A percentile compares a stretch with the other conserved stretches of the same genome.
phyloP scores from a whole-genome alignment of 1,140 invertebrate genomes.

The Drosophila fuyamai region DNA sequence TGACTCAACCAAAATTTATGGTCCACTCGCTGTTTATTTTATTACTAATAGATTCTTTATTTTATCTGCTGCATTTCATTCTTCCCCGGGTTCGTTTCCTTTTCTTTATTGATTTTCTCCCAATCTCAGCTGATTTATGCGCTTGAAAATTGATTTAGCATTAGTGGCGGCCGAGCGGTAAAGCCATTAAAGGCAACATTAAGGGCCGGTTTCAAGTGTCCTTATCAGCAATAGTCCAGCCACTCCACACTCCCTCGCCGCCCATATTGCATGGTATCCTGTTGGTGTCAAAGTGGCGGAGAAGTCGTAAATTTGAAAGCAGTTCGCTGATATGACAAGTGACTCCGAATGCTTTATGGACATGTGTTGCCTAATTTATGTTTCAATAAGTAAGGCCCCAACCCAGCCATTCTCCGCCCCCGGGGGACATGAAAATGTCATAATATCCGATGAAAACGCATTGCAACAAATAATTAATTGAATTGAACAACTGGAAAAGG shows the following conservation, averaged over 20 bases:
- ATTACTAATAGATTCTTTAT: conserved; percentile 65
- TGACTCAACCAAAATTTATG: conserved; percentile 30
- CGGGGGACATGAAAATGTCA: conserved; percentile 71
- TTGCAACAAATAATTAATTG: conserved; percentile 74
- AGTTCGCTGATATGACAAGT: conserved; percentile 76
- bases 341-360: conserved; percentile 66
- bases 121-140: conserved; percentile 63
- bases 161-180: conserved; percentile 32
- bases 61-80: conserved; percentile 48
- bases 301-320: conserved; percentile 57
- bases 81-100: background rate
- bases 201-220: conserved; percentile 55
- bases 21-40: conserved; percentile 55
- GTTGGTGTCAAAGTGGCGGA: conserved; percentile 39
- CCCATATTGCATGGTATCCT: conserved; percentile 5
- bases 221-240: conserved; percentile 39
- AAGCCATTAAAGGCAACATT: conserved; percentile 56
- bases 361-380: conserved; percentile 81
- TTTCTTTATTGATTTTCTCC: conserved; percentile 39
- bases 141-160: conserved; percentile 72
- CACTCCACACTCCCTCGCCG: conserved; percentile 14
- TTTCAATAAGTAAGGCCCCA: conserved; percentile 61
- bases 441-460: conserved; percentile 76
- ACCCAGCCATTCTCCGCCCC: conserved; percentile 27
- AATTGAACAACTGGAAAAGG: conserved; percentile 19